phyloP scores from a whole-genome alignment of 2,888 invertebrate species.

The Agriotes lineatus region DNA sequence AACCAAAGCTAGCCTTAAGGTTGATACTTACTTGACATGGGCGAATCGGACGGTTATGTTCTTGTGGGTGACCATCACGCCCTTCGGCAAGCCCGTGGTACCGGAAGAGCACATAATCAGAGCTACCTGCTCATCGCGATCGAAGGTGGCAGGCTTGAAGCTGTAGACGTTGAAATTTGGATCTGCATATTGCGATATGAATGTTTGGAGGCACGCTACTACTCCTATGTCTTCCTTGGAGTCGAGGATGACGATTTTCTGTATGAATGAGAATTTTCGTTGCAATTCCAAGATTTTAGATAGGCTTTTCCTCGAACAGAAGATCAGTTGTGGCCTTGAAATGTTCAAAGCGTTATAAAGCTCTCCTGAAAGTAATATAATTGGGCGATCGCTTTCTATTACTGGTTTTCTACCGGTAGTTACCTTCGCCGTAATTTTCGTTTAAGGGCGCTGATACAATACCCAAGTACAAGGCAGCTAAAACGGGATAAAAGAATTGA shows the following conservation, averaged over 20 bases:
- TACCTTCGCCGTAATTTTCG: slow-evolving; percentile 47
- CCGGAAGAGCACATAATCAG: slow-evolving; percentile 75
- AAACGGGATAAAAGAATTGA: slow-evolving; percentile 50
- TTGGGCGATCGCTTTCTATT: too few relatives aligned
- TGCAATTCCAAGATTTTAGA: slow-evolving; percentile 70
- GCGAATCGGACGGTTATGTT: slow-evolving; percentile 59
- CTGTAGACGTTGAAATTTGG: slow-evolving; percentile 18
- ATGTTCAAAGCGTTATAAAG: slow-evolving; percentile 71
- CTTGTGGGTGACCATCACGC: slow-evolving; percentile 73
- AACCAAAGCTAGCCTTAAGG: not conserved
- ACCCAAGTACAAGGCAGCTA: slow-evolving; percentile 49
- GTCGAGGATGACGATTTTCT: slow-evolving; percentile 71
- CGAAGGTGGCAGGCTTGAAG: slow-evolving; percentile 37
- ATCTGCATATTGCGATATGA: slow-evolving; percentile 62
- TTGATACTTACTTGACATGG: slow-evolving; percentile 11
- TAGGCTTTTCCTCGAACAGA: slow-evolving; percentile 71
- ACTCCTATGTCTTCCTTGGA: slow-evolving; percentile 61
- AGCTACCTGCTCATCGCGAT: slow-evolving; percentile 50
- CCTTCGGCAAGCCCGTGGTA: slow-evolving; percentile 78
- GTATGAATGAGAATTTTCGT: slow-evolving; percentile 54
- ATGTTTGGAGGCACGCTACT: slow-evolving; percentile 63
- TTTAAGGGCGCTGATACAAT: slow-evolving; percentile 51
- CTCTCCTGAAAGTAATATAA: slow-evolving; percentile 44
- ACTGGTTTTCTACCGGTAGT: slow-evolving; percentile 44
- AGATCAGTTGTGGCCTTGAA: slow-evolving; percentile 75